Conservation (phyloP, 2,113 vertebrate genomes). For the Myrmophylax atrothorax region DNA sequence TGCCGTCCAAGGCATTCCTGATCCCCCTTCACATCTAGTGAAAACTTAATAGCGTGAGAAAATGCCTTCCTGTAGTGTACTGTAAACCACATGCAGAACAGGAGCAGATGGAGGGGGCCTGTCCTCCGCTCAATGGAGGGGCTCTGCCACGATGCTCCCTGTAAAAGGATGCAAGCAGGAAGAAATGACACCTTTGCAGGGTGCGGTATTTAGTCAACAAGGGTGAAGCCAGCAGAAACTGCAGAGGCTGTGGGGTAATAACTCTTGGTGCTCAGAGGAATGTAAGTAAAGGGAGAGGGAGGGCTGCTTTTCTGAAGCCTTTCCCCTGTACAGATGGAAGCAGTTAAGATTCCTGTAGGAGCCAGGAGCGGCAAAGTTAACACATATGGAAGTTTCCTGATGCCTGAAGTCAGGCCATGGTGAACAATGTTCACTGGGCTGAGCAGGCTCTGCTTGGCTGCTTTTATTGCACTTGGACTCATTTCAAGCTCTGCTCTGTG, state of each 20-base stretch:
- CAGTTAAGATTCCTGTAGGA: conserved; percentile 72
- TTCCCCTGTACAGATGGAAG: conserved; percentile 50
- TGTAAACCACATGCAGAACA: conserved; percentile 33
- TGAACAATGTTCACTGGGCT: conserved; percentile 32
- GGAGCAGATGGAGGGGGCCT: conserved; percentile 38
- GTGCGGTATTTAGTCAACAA: background rate
- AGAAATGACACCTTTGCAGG: background rate
- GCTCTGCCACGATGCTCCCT: background rate
- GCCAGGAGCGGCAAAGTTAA: conserved; percentile 61
- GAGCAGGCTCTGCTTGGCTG: conserved; percentile 22
- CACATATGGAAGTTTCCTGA: conserved; percentile 68
- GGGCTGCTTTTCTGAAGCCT: background rate
- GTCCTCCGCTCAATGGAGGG: rapidly evolving
- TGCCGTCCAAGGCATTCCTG: background rate
- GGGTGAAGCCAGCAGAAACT: background rate
- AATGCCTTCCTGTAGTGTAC: conserved; percentile 22
- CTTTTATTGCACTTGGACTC: conserved; percentile 65
- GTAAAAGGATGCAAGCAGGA: background rate
- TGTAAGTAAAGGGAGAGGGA: background rate
- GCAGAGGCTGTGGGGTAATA: background rate
- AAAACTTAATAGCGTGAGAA: conserved; percentile 69
- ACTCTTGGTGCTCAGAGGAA: background rate
- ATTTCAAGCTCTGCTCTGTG: conserved; percentile 47
- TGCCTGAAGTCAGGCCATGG: conserved; percentile 48
- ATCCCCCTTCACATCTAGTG: conserved; percentile 41